Evolutionary conservation across 2,888 invertebrate genomes (phyloP), one percentile per base, ranked within the genome.

Genomic region (Venusia cambrica): DNA sequence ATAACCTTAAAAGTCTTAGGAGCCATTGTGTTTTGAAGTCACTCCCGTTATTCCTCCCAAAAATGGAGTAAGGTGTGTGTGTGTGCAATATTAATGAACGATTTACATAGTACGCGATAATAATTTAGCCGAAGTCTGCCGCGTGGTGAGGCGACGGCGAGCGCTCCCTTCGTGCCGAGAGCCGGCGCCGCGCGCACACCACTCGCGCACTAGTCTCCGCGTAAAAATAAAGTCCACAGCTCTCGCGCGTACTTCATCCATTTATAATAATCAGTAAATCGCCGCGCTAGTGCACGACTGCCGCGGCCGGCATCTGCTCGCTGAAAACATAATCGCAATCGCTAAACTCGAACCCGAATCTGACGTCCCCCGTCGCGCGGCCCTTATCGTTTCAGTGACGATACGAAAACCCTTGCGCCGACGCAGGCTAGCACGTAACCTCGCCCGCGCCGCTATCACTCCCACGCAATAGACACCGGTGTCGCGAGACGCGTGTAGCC

Each of bases 251-350:
- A 87, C 84, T 84, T 81, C 77, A 73, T 73, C 71, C 74, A 80
- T 84, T 83, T 85, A 84, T 80, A 85, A 87, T 87, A 85, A 87
- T 85, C 84, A 87, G 85, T 85, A 85, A 85, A 85, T 75, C 83
- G 77, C 71, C 65, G 78, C 73, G 70, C 75, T 77, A 71, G 81
- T 75, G 74, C 76, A 79, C 77, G 79, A 80, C 80, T 75, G 77
- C 72, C 74, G 74, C 71, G 66, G 65, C 60, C 73, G 74, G 74
- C 73, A 63, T 67, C 69, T 71, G 76, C 69, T 75, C 71, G 78
- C 73, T 57, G 64, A 79, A 79, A 79, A 76, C 68, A 62, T 69
- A 66, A 67, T 66, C 56, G 64, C 62, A 62, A 61, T 59, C 60
- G 57, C 49, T 64, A 70, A 73, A 64, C 62, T 69, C 68, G 59